These are phyloP conservation scores for Papilio protenor DNA, from an alignment of 2,888 invertebrate genomes.

Conservation along the genomic window DNA sequence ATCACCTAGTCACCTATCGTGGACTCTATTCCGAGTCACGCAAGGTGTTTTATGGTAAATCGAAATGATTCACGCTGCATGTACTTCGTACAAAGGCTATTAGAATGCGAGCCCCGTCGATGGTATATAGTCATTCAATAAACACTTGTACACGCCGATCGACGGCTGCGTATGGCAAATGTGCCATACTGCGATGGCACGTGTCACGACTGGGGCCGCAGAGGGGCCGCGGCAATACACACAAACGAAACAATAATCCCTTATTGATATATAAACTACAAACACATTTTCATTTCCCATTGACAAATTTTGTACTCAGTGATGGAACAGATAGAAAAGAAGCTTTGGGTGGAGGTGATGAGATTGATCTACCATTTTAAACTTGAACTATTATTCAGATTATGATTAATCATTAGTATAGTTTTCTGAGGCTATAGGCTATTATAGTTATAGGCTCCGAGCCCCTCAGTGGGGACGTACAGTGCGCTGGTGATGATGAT, in stretches of 20 bases:
- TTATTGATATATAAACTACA: constrained; percentile 19
- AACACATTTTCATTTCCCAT: not conserved
- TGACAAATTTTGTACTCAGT: not conserved
- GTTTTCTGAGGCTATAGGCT: too few relatives aligned
- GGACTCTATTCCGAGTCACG: constrained; percentile 42
- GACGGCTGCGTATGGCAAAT: constrained; percentile 54
- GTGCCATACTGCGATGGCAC: constrained; percentile 57
- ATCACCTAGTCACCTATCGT: constrained; percentile 29
- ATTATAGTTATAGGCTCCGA: too few relatives aligned
- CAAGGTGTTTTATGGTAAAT: constrained; percentile 50
- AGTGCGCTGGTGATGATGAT: too few relatives aligned
- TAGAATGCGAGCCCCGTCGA: constrained; percentile 69
- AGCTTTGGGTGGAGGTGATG: too few relatives aligned
- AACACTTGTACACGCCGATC: constrained; percentile 49
- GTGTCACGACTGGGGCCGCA: constrained; percentile 62
- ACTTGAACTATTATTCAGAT: not conserved
- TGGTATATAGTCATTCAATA: constrained; percentile 60
- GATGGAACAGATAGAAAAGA: not conserved
- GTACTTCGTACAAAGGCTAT: constrained; percentile 65
- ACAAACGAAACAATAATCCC: constrained; percentile 17
- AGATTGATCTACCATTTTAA: not conserved
- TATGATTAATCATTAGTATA: not conserved
- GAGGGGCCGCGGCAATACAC: constrained; percentile 45
- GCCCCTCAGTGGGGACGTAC: too few relatives aligned
- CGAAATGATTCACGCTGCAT: constrained; percentile 52